Conservation (phyloP, 2,888 invertebrate genomes). For the Pristionchus mayeri region DNA sequence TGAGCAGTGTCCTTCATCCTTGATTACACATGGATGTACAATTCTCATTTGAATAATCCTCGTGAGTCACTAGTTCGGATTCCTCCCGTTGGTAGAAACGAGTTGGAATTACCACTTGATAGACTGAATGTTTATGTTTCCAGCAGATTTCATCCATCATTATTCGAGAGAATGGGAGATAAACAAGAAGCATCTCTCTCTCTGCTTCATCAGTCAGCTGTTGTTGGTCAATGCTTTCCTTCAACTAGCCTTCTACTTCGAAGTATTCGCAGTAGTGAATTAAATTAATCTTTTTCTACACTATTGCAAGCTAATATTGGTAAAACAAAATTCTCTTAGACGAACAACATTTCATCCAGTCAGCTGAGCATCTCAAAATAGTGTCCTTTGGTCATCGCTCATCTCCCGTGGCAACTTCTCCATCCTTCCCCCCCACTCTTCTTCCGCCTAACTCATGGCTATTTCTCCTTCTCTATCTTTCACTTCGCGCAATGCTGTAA, state of each 20-base stretch:
- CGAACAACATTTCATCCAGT: too few species aligned
- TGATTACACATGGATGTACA: background rate
- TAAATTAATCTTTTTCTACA: too few species aligned
- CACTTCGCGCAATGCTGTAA: background rate
- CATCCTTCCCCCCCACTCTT: background rate
- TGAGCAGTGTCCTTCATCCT: too few species aligned
- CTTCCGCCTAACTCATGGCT: background rate
- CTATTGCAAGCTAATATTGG: too few species aligned
- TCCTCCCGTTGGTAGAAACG: background rate
- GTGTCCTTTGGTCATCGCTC: background rate
- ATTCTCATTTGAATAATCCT: slow-evolving; percentile 14
- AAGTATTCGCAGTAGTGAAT: too few species aligned
- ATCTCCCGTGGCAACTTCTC: slow-evolving; percentile 7
- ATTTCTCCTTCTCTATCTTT: background rate
- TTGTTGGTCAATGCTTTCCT: background rate
- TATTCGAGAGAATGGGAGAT: background rate
- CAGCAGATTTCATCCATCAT: too few species aligned
- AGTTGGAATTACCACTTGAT: too few species aligned
- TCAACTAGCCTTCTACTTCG: background rate
- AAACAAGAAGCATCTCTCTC: background rate
- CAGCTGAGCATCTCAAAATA: slow-evolving; percentile 23
- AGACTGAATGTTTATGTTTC: too few species aligned
- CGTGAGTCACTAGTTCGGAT: background rate
- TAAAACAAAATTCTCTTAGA: too few species aligned
- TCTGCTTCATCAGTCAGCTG: background rate